Evolutionary conservation across 2,888 invertebrate species (phyloP), one percentile per base, ranked within the genome.

Genomic region (Leptinotarsa peninsularis): DNA sequence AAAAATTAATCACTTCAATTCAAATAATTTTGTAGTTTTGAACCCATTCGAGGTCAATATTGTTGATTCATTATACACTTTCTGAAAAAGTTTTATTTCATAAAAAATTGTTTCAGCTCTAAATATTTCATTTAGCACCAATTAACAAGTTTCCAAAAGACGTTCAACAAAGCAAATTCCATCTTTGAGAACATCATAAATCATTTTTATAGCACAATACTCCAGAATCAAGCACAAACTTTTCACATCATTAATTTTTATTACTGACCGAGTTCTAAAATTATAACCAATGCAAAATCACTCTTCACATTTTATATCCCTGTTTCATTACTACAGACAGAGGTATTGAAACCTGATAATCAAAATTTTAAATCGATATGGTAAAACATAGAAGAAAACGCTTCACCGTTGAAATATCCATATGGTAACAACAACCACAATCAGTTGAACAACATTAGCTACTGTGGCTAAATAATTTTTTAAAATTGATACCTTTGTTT

Each of bases 191-290:
- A 63, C 10, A 63, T 14, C 18, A 27, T 63, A 63, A 63, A 17
- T 63, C 63, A 63, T 63, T 43, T 63, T 43, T n/a, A 63, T 63
- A 63, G 63, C 63, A 63, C 63, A 63, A 43, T 63, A 63, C 33
- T 63, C 63, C 33, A 33, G 63, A 63, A 63, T 63, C 43, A 27
- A 17, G 63, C 43, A 43, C 43, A 33, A 63, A 63, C 27, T 63
- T 63, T 63, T 33, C 17, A 63, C 33, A 63, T 33, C 63, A 63
- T 63, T 63, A 63, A 63, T 63, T 63, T 63, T 63, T 43, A 63
- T 63, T 63, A 43, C 58, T 58, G 2, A 58, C 63, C 63, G n/a
- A 63, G 63, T 63, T 33, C 63, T 63, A 63, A n/a, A 63, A 63
- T 63, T 63, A 43, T 1, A 27, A 33, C 43, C 63, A n/a, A 63